Conservation (phyloP, 1,140 invertebrate species). For the Lepidurus couesii region DNA sequence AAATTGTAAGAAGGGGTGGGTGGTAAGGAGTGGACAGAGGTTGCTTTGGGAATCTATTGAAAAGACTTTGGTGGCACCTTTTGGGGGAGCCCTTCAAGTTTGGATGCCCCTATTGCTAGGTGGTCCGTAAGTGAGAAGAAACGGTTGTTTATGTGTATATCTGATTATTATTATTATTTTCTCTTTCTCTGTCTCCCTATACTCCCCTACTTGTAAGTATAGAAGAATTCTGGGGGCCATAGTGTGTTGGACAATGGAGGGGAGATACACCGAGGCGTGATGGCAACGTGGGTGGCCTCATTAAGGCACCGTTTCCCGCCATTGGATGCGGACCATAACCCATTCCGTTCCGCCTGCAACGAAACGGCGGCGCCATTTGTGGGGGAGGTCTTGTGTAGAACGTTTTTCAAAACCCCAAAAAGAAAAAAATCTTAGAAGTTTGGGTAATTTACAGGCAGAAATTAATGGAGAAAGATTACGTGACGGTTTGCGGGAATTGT, state of each 20-base stretch:
- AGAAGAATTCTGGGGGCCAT: neutral
- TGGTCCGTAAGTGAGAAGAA: neutral
- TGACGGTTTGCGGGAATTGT: neutral
- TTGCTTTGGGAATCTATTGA: neutral
- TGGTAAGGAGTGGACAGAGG: too few species aligned
- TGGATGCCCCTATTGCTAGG: neutral
- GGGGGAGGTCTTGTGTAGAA: neutral
- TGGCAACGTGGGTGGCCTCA: conserved; percentile 20
- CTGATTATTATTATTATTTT: neutral
- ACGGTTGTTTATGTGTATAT: neutral
- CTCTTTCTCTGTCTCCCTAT: neutral
- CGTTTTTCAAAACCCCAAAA: neutral
- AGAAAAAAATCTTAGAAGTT: conserved; percentile 4
- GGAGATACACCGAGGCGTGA: neutral
- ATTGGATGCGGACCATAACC: conserved; percentile 11
- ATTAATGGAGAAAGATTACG: conserved; percentile 19
- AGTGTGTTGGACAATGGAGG: neutral
- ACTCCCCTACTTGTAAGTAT: neutral
- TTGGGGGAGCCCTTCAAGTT: neutral
- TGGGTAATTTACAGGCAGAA: neutral
- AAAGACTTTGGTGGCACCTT: neutral
- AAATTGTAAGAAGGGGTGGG: neutral
- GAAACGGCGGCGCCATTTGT: conserved; percentile 7
- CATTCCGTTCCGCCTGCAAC: conserved; percentile 13
- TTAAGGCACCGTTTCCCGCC: conserved; percentile 13